Conservation (phyloP, 2,797 vertebrate species). For the Nannoperca australis region DNA sequence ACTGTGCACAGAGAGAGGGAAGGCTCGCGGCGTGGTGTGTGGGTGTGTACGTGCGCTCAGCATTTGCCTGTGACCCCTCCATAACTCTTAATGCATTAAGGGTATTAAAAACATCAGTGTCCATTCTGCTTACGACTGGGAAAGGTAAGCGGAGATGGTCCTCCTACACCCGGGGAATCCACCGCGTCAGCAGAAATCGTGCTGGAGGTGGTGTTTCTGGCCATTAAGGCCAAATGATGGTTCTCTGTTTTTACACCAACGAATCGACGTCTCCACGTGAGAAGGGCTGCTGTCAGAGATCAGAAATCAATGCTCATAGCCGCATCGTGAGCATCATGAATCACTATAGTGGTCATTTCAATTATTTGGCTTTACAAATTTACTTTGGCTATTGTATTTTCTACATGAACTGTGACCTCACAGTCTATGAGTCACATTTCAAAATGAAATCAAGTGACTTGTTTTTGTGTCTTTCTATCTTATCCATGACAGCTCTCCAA, state of each 20-base stretch:
- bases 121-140: slow-evolving; percentile 65
- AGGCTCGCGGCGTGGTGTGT: slow-evolving; percentile 25
- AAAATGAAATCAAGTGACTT: slow-evolving; percentile 9
- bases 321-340: slow-evolving; percentile 17
- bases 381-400: not conserved
- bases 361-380: slow-evolving; percentile 14
- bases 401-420: slow-evolving; percentile 10
- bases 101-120: slow-evolving; percentile 71
- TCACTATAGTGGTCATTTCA: slow-evolving; percentile 8
- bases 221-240: slow-evolving; percentile 26
- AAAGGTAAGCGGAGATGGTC: slow-evolving; percentile 69
- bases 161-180: slow-evolving; percentile 57
- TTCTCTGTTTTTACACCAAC: slow-evolving; percentile 24
- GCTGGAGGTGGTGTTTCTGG: slow-evolving; percentile 43
- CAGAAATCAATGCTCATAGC: slow-evolving; percentile 28
- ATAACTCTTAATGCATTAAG: slow-evolving; percentile 73
- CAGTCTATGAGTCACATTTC: slow-evolving; percentile 22
- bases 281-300: slow-evolving; percentile 9
- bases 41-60: slow-evolving; percentile 29
- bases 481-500: not conserved
- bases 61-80: slow-evolving; percentile 54
- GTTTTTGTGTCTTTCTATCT: not conserved
- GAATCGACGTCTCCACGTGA: slow-evolving; percentile 21
- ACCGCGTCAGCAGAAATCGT: slow-evolving; percentile 66
- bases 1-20: not conserved